A percentile compares a stretch with the other conserved stretches of the same genome.
phyloP scores from a whole-genome alignment of 2,888 invertebrate species.

The Tenthredo mesomela region DNA sequence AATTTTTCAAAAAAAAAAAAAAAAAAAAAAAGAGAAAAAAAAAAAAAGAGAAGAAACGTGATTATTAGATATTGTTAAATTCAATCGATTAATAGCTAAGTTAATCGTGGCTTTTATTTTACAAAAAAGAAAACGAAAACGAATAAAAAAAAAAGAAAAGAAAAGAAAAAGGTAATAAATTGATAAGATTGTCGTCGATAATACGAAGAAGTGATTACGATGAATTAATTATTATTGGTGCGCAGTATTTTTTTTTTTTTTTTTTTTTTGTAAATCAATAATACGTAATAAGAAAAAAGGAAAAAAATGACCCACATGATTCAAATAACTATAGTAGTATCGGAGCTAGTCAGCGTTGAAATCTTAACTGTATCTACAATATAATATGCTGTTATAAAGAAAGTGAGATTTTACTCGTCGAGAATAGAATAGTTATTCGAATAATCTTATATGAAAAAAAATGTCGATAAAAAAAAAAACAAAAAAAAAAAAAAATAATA shows the following conservation, averaged over 20 bases:
- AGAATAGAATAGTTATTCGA: constrained; percentile 8
- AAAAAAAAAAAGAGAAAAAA: constrained; percentile 18
- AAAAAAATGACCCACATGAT: not conserved
- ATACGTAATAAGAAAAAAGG: not conserved
- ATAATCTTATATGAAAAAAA: not conserved
- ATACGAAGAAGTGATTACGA: not conserved
- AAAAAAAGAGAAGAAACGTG: constrained; percentile 40
- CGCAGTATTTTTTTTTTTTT: not conserved
- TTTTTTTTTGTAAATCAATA: constrained; percentile 29
- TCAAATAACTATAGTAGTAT: constrained; percentile 24
- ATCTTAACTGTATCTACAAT: constrained; percentile 31
- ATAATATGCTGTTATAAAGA: constrained; percentile 15
- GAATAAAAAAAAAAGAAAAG: no score
- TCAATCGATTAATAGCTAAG: constrained; percentile 65
- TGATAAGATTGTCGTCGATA: constrained; percentile 8
- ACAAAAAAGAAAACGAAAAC: constrained; percentile 45
- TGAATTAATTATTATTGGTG: constrained; percentile 37
- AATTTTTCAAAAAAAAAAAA: no score
- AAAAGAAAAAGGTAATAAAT: constrained; percentile 49
- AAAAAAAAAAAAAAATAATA: not conserved
- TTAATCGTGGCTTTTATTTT: constrained; percentile 45
- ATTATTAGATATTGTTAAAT: constrained; percentile 55
- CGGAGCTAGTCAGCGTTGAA: constrained; percentile 40
- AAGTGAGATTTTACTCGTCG: constrained; percentile 11
- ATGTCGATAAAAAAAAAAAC: not conserved